A percentile compares a stretch with the other conserved stretches of the same genome.
These are phyloP conservation scores for Pandemis cinnamomeana DNA, from an alignment of 2,888 invertebrate species.

Conservation along the genomic window DNA sequence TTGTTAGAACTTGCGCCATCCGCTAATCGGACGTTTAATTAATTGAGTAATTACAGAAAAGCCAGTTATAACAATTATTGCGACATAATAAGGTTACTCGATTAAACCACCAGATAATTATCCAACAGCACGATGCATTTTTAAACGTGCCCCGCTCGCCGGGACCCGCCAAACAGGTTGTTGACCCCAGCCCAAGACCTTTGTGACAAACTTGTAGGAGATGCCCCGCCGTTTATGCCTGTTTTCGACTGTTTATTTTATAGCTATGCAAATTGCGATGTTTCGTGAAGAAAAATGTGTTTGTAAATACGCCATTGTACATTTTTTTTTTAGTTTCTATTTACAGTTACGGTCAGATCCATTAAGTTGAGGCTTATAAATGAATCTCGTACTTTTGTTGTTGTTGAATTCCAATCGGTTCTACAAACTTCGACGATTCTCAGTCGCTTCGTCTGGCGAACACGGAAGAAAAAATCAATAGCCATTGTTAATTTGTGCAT, in stretches of 20 bases:
- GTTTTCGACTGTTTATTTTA: constrained; percentile 45
- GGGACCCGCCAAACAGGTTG: constrained; percentile 74
- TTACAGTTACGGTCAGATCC: background rate
- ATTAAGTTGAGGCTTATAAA: background rate
- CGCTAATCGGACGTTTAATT: constrained; percentile 19
- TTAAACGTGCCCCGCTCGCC: constrained; percentile 66
- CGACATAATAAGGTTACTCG: constrained; percentile 14
- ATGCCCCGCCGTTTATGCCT: constrained; percentile 64
- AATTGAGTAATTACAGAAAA: constrained; percentile 19
- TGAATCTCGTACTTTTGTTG: background rate
- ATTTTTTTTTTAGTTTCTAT: background rate
- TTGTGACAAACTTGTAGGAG: constrained; percentile 81
- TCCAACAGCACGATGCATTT: constrained; percentile 64
- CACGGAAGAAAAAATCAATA: constrained; percentile 17
- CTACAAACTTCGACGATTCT: background rate
- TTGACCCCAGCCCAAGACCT: constrained; percentile 70
- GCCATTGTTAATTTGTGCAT: constrained; percentile 20
- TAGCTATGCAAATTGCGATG: constrained; percentile 26
- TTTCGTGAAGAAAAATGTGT: constrained; percentile 37
- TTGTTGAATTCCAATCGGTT: background rate
- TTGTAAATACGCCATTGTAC: constrained; percentile 43
- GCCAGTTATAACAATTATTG: constrained; percentile 18
- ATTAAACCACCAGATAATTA: constrained; percentile 30
- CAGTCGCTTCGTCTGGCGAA: background rate
- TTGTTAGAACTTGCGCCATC: constrained; percentile 13